These are phyloP conservation scores for Trematocara zebra DNA, from an alignment of 2,113 vertebrate species.

Conservation along the genomic window DNA sequence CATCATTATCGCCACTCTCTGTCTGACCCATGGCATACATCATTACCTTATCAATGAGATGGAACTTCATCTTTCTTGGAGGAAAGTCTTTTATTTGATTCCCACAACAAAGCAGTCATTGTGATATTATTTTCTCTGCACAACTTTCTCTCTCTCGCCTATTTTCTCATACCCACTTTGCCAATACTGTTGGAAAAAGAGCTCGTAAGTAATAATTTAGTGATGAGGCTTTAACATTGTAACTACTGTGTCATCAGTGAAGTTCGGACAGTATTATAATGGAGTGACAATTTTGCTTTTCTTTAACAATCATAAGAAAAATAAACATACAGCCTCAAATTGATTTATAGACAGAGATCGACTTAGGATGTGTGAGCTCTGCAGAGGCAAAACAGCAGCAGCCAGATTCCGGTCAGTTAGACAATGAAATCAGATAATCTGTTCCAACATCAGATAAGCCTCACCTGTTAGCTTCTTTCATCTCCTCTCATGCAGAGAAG, in stretches of 20 bases:
- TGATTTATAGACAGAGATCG: slow-evolving; percentile 40
- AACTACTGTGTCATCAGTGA: not conserved
- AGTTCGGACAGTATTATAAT: not conserved
- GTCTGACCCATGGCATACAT: slow-evolving; percentile 64
- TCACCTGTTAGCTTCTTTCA: slow-evolving; percentile 40
- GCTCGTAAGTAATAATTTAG: not conserved
- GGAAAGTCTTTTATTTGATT: slow-evolving; percentile 52
- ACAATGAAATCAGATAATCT: slow-evolving; percentile 58
- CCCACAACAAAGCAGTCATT: slow-evolving; percentile 32
- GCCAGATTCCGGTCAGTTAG: slow-evolving; percentile 55
- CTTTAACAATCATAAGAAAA: slow-evolving; percentile 18
- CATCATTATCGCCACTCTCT: slow-evolving; percentile 57
- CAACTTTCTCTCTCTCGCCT: not conserved
- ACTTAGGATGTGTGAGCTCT: slow-evolving; percentile 50
- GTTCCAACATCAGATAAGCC: slow-evolving; percentile 40
- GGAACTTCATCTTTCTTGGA: slow-evolving; percentile 57
- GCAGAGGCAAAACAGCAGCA: slow-evolving; percentile 26
- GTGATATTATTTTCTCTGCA: not conserved
- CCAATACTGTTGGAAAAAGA: not conserved
- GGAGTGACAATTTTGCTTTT: slow-evolving; percentile 5
- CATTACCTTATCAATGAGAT: slow-evolving; percentile 74
- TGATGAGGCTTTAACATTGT: not conserved
- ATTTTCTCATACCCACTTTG: not conserved
- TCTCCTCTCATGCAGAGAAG: slow-evolving; percentile 36
- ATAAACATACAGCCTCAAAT: slow-evolving; percentile 39